These are phyloP conservation scores for Anguilla marmorata DNA, from an alignment of 2,797 vertebrate genomes.

Conservation along the genomic window DNA sequence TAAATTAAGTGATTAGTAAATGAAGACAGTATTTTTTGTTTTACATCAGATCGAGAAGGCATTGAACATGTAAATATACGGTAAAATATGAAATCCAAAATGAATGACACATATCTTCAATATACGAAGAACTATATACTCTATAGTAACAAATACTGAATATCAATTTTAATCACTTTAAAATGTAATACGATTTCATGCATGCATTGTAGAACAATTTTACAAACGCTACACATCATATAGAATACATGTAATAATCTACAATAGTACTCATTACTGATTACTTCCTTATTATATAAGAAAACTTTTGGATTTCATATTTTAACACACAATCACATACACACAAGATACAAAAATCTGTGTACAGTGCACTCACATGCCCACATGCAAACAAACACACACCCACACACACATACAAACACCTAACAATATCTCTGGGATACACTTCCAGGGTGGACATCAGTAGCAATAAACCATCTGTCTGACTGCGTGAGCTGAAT, in stretches of 20 bases:
- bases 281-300: background rate
- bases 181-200: background rate
- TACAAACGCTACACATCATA: background rate
- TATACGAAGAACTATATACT: background rate
- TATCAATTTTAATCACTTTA: background rate
- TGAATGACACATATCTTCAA: constrained; percentile 62
- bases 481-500: constrained; percentile 81
- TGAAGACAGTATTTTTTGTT: constrained; percentile 65
- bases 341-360: background rate
- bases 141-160: background rate
- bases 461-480: constrained; percentile 77
- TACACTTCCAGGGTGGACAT: constrained; percentile 54
- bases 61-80: constrained; percentile 36
- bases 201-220: background rate
- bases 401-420: constrained; percentile 38
- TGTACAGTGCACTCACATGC: background rate
- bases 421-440: background rate
- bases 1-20: constrained; percentile 87
- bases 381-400: background rate
- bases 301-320: constrained; percentile 1
- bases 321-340: background rate
- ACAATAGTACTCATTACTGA: background rate
- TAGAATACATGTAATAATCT: background rate
- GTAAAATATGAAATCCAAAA: constrained; percentile 7
- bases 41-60: constrained; percentile 77